Evolutionary conservation across 2,113 vertebrate genomes (phyloP).

Genomic region (Parus major): DNA sequence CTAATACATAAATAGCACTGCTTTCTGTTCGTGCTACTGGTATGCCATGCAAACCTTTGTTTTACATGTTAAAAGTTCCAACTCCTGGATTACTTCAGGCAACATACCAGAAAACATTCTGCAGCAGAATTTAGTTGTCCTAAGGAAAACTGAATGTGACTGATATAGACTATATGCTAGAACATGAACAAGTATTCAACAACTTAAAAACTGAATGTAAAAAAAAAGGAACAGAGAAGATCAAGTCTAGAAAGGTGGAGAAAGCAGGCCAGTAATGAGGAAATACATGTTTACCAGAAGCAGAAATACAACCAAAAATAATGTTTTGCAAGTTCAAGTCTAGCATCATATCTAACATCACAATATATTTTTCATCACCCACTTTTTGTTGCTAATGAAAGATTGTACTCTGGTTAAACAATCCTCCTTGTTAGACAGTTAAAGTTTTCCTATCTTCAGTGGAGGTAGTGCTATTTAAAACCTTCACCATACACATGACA

Average conservation of each 20-base stretch:
- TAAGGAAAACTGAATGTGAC: background rate
- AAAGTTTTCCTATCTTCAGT: background rate
- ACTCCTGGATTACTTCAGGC: background rate
- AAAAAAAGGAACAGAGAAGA: background rate
- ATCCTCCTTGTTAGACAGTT: background rate
- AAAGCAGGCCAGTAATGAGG: background rate
- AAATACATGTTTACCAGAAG: background rate
- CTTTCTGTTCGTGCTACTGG: background rate
- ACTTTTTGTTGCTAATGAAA: background rate
- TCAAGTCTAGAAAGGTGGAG: background rate
- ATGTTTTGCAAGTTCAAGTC: background rate
- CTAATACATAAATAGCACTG: background rate
- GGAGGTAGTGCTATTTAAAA: background rate
- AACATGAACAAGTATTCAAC: background rate
- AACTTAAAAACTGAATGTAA: background rate
- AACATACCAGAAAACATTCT: background rate
- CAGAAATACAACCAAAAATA: background rate
- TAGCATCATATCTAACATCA: background rate
- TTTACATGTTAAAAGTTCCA: background rate
- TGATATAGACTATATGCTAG: background rate
- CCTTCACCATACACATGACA: background rate
- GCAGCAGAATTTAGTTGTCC: background rate
- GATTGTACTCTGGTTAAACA: background rate
- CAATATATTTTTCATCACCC: background rate
- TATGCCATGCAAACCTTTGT: background rate